A percentile compares a stretch with the other conserved stretches of the same genome.
These are phyloP conservation scores for Meta bourneti DNA, from an alignment of 2,888 invertebrate genomes.

Conservation along the genomic window DNA sequence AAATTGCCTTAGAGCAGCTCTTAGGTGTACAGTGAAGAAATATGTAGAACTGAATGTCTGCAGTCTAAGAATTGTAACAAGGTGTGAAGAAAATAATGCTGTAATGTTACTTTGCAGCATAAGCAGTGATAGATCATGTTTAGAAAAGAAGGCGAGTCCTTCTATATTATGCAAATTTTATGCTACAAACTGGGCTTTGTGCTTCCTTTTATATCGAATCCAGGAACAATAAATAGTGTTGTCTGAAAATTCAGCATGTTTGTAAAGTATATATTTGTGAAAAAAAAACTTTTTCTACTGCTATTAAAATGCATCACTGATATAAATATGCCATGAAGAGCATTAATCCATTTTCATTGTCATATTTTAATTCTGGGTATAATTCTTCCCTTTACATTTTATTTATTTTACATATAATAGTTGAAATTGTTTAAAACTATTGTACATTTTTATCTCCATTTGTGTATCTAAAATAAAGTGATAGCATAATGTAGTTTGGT, in stretches of 20 bases:
- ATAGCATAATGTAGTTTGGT: slow-evolving; percentile 60
- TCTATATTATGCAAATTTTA: slow-evolving; percentile 73
- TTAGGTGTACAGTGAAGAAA: slow-evolving; percentile 75
- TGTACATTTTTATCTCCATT: slow-evolving; percentile 62
- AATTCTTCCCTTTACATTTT: slow-evolving; percentile 57
- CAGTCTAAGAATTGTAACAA: slow-evolving; percentile 50
- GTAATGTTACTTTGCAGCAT: slow-evolving; percentile 68
- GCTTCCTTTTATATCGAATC: slow-evolving; percentile 77
- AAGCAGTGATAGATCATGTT: slow-evolving; percentile 68
- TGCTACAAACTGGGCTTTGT: slow-evolving; percentile 77
- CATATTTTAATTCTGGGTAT: slow-evolving; percentile 69
- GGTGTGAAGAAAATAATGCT: slow-evolving; percentile 58
- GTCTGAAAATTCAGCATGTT: slow-evolving; percentile 75
- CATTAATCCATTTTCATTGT: slow-evolving; percentile 67
- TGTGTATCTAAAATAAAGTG: slow-evolving; percentile 64
- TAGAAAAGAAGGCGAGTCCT: slow-evolving; percentile 68
- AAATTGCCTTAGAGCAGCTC: slow-evolving; percentile 75
- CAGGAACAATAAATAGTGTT: slow-evolving; percentile 75
- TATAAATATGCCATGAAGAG: slow-evolving; percentile 64
- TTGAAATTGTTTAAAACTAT: slow-evolving; percentile 61
- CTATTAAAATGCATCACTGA: slow-evolving; percentile 65
- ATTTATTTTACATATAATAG: slow-evolving; percentile 68
- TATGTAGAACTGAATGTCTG: slow-evolving; percentile 65
- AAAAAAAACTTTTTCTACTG: slow-evolving; percentile 74
- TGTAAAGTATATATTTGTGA: slow-evolving; percentile 76